Evolutionary conservation across 2,113 vertebrate genomes (phyloP).

Genomic region (Rattus norvegicus): GRCr8 NC_086026.1:95960001-95960500

Average conservation of each 20-base stretch:
- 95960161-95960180: background rate
- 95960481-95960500: background rate
- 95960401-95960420: background rate
- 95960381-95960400: background rate
- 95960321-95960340: background rate
- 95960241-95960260: background rate
- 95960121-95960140: background rate
- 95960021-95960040: background rate
- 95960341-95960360: background rate
- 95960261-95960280: background rate
- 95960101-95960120: background rate
- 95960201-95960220: background rate
- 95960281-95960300: background rate
- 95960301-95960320: background rate
- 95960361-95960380: background rate
- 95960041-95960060: background rate
- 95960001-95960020: background rate
- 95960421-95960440: background rate
- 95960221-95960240: slow-evolving; percentile 30
- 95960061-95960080: background rate
- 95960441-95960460: background rate
- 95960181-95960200: background rate
- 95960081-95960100: background rate
- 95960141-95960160: background rate
- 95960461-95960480: background rate